Conservation (phyloP, 2,888 invertebrate genomes). For the Drosophila greeni region DNA sequence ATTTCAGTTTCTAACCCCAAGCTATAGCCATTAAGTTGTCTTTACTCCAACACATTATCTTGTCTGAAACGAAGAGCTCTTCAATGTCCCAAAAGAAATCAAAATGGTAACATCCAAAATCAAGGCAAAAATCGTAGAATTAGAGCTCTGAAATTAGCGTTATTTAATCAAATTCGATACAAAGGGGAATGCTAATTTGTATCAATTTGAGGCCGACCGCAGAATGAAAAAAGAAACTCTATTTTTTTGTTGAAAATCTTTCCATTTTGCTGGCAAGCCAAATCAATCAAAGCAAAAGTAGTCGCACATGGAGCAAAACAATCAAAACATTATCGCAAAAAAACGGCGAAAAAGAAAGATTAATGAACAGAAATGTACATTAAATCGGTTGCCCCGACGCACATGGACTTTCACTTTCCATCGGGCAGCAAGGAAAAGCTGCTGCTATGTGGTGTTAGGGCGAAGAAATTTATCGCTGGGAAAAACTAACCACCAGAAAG, state of each 20-base stretch:
- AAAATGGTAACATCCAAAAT: conserved; percentile 4
- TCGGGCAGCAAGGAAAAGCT: conserved; percentile 9
- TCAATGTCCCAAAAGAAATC: not conserved
- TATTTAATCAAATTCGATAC: conserved; percentile 47
- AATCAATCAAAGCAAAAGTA: conserved; percentile 44
- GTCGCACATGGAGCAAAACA: conserved; percentile 49
- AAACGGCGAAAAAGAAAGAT: conserved; percentile 46
- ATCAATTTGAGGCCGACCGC: conserved; percentile 40
- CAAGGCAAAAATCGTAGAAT: not conserved
- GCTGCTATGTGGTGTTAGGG: conserved; percentile 17
- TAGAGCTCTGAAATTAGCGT: conserved; percentile 17
- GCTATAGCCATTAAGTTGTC: conserved; percentile 7
- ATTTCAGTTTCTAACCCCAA: not conserved
- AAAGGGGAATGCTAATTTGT: conserved; percentile 44
- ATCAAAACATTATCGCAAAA: conserved; percentile 50
- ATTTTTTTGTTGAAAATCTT: conserved; percentile 8
- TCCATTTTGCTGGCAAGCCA: conserved; percentile 30
- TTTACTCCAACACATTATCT: not conserved
- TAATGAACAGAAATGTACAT: conserved; percentile 57
- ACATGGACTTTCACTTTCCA: conserved; percentile 49
- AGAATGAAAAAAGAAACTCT: conserved; percentile 34
- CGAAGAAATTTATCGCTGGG: conserved; percentile 10
- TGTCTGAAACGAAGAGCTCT: not conserved
- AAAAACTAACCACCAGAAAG: conserved; percentile 17
- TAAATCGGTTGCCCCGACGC: conserved; percentile 45